Evolutionary conservation across 2,113 vertebrate genomes (phyloP), one percentile per base, ranked within the genome.

Genomic region (Oxyura jamaicensis): DNA sequence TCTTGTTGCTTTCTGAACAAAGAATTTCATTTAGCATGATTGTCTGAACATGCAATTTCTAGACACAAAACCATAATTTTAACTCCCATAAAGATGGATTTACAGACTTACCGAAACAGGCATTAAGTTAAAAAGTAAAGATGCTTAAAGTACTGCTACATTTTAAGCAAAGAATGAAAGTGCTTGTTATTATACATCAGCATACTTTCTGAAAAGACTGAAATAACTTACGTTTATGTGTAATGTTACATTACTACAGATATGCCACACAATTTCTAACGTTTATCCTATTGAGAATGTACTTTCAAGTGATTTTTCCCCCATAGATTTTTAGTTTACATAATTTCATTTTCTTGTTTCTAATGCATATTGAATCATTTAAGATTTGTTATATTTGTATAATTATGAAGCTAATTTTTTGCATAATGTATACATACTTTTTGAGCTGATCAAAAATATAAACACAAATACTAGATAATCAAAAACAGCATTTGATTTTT

Each of bases 161-260:
- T 46, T 16, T 50, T 33, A 67, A 84, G 50, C 23, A 86, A 94
- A 84, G 10, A 66, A 50, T 6, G 6, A 9, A 79, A 76, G 23
- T 17, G 50, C 12, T 77, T 0, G 0, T 56, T 50, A 29, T 4
- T n/a, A 42, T 2, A 8, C 1, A 2, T 39, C 33, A 73, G 17
- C 48, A 11, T 10, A 25, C 23, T 65, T 79, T 73, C 22, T 29
- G 25, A 39, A 46, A 59, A 72, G 21, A 53, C 6, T 60, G 59
- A 93, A 94, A 50, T 2, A 50, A 2, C 31, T 13, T 21, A 23
- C 41, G 31, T 56, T 77, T 76, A 48, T n/a, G 23, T 31, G 19
- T 31, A 46, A 73, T 52, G 14, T 31, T 53, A 44, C 25, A 6
- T 52, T 77, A 66, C 22, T 56, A 35, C 23, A 94, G 68, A 87